These are phyloP conservation scores for Microctonus brassicae DNA, from an alignment of 2,888 invertebrate species.

Conservation along the genomic window DNA sequence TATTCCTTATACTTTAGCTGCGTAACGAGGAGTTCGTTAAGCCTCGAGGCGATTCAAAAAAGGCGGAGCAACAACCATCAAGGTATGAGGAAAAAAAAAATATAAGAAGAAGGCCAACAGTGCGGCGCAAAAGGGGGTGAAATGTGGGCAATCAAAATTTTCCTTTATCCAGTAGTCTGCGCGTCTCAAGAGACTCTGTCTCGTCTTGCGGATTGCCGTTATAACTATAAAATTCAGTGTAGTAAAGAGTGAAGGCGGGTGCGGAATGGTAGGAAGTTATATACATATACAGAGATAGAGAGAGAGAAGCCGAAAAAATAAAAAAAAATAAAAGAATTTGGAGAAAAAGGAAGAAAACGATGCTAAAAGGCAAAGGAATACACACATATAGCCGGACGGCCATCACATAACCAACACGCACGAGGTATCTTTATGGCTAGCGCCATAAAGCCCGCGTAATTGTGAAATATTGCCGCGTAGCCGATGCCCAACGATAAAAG, in stretches of 20 bases:
- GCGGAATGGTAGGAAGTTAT: not conserved
- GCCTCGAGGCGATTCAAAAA: constrained; percentile 47
- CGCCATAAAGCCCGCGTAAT: constrained; percentile 63
- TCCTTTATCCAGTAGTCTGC: not conserved
- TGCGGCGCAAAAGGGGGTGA: not conserved
- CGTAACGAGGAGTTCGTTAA: constrained; percentile 51
- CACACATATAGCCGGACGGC: constrained; percentile 42
- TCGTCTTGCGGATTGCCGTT: constrained; percentile 41
- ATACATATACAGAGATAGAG: not conserved
- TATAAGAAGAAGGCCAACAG: not conserved
- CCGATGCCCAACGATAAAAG: constrained; percentile 56
- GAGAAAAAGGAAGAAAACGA: constrained; percentile 21
- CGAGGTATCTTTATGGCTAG: constrained; percentile 63
- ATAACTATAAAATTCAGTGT: constrained; percentile 55
- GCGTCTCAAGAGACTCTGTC: not conserved
- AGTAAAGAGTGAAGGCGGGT: not conserved
- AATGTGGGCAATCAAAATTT: constrained; percentile 54
- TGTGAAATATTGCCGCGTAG: constrained; percentile 63
- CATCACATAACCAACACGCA: constrained; percentile 63
- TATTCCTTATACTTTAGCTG: not conserved
- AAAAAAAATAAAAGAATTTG: not conserved
- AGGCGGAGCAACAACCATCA: not conserved
- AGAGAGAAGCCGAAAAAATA: not conserved
- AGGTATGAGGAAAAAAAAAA: not conserved
- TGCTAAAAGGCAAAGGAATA: not conserved